A percentile compares a stretch with the other conserved stretches of the same genome.
phyloP scores from a whole-genome alignment of 2,888 invertebrate species.

The Lithophane ornitopus region DNA sequence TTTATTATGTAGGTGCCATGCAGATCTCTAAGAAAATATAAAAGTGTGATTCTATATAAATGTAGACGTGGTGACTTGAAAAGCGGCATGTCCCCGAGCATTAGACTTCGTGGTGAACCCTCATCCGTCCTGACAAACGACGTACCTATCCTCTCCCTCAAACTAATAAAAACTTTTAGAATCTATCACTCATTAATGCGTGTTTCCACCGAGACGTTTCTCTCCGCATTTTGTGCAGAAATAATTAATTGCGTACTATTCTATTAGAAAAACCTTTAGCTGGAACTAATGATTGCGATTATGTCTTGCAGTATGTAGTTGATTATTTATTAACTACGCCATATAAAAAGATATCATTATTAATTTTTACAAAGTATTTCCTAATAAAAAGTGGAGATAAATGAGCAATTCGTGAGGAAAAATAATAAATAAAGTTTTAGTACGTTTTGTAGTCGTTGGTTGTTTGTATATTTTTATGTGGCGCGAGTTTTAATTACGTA shows the following conservation, averaged over 20 bases:
- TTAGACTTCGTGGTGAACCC: conserved; percentile 51
- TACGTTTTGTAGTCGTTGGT: conserved; percentile 10
- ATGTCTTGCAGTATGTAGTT: conserved; percentile 25
- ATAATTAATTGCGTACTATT: conserved; percentile 31
- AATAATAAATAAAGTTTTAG: conserved; percentile 24
- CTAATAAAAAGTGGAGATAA: conserved; percentile 18
- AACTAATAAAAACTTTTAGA: conserved; percentile 60
- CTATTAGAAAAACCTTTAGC: conserved; percentile 36
- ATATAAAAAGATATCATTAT: conserved; percentile 20
- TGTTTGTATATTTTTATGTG: conserved; percentile 23
- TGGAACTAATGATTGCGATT: conserved; percentile 43
- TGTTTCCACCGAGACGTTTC: conserved; percentile 31
- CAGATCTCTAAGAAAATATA: conserved; percentile 10
- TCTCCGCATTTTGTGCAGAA: conserved; percentile 24
- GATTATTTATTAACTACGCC: conserved; percentile 35
- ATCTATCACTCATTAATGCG: conserved; percentile 54
- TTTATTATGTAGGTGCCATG: conserved; percentile 8
- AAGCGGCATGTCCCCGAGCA: conserved; percentile 20
- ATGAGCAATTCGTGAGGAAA: conserved; percentile 1
- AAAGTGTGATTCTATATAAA: conserved; percentile 27
- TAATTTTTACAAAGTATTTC: conserved; percentile 7
- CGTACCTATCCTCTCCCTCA: conserved; percentile 40
- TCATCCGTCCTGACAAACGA: conserved; percentile 57
- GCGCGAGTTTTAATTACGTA: conserved; percentile 62
- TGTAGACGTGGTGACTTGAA: conserved; percentile 37